phyloP scores from a whole-genome alignment of 2,113 vertebrate species.

The Pardalotus punctatus region DNA sequence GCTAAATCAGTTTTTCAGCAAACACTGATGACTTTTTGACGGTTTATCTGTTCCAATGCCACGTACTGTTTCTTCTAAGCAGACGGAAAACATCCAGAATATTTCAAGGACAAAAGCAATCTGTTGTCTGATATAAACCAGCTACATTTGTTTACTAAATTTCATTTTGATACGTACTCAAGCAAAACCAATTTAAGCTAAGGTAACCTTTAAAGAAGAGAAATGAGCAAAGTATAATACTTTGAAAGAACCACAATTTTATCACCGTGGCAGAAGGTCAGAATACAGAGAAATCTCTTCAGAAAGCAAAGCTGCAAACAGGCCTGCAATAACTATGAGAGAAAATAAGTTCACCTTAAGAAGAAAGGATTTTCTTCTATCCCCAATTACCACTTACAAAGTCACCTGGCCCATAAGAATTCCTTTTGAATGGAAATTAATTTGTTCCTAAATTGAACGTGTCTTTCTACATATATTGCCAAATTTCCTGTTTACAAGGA shows the following conservation, averaged over 20 bases:
- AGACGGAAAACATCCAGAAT: background rate
- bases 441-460: background rate
- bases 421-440: background rate
- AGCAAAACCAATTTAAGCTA: slow-evolving; percentile 44
- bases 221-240: slow-evolving; percentile 3
- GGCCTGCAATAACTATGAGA: background rate
- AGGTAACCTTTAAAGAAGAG: slow-evolving; percentile 51
- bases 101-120: slow-evolving; percentile 55
- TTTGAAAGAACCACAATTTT: slow-evolving; percentile 31
- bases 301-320: slow-evolving; percentile 1
- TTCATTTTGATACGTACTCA: slow-evolving; percentile 5
- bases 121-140: slow-evolving; percentile 9
- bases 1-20: background rate
- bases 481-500: background rate
- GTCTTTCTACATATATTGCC: background rate
- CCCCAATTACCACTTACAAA: background rate
- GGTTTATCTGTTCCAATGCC: background rate
- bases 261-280: background rate
- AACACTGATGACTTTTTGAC: background rate
- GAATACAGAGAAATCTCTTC: background rate
- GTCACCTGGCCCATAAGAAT: background rate
- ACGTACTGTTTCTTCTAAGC: background rate
- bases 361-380: slow-evolving; percentile 2
- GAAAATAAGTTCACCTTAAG: background rate
- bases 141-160: slow-evolving; percentile 59